A percentile compares a stretch with the other conserved stretches of the same genome.
These are phyloP conservation scores for Mesitornis unicolor DNA, from an alignment of 2,113 vertebrate species.

Conservation along the genomic window DNA sequence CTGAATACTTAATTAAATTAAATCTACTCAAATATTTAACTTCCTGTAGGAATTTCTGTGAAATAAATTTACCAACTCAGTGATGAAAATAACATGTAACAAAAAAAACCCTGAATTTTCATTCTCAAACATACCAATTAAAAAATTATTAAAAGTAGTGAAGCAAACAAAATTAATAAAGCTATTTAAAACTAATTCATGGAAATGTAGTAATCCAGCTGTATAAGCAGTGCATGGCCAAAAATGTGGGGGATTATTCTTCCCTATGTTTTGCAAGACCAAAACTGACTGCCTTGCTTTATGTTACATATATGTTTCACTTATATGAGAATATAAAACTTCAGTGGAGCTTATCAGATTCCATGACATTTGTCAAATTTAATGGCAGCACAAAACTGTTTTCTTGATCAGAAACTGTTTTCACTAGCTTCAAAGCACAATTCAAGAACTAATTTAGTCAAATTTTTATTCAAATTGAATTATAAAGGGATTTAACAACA, in stretches of 20 bases:
- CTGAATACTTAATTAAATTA: conserved; percentile 49
- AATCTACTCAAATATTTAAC: conserved; percentile 46
- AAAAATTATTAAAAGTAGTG: background rate
- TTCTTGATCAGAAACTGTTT: background rate
- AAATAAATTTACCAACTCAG: background rate
- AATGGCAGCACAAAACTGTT: background rate
- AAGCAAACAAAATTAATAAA: background rate
- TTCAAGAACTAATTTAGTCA: background rate
- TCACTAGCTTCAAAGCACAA: background rate
- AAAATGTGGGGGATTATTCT: background rate
- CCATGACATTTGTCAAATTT: background rate
- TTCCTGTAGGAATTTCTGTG: conserved; percentile 33
- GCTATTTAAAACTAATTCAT: background rate
- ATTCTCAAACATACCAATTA: background rate
- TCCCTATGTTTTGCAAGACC: background rate
- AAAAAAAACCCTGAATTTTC: background rate
- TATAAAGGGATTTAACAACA: background rate
- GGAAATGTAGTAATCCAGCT: background rate
- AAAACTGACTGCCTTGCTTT: background rate
- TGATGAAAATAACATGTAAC: background rate
- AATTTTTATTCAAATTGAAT: background rate
- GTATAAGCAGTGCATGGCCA: background rate
- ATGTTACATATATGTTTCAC: background rate
- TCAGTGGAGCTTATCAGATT: background rate
- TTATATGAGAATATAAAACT: background rate